These are phyloP conservation scores for Penaeus indicus DNA, from an alignment of 1,140 invertebrate species.

Conservation along the genomic window DNA sequence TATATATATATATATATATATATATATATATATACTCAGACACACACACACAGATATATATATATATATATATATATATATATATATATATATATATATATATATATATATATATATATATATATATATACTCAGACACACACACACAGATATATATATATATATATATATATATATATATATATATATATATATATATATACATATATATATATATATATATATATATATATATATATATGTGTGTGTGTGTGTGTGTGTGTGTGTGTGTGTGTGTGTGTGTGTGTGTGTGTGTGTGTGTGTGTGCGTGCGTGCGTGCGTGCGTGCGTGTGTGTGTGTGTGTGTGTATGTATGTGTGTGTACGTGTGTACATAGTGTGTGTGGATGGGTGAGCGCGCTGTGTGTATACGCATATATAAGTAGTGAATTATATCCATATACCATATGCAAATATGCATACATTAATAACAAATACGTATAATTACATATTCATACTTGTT, in stretches of 20 bases:
- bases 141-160: background rate
- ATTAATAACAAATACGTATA: too few species aligned
- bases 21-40: conserved; percentile 24
- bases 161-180: background rate
- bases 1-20: conserved; percentile 21
- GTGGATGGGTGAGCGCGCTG: background rate
- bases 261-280: background rate
- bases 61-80: background rate
- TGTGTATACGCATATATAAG: too few species aligned
- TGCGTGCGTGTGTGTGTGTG: background rate
- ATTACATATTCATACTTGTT: too few species aligned
- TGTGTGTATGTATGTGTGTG: background rate
- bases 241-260: background rate
- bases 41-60: background rate
- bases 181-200: conserved; percentile 50
- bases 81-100: background rate
- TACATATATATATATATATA: conserved; percentile 55
- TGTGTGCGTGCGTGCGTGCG: background rate
- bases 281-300: conserved; percentile 7
- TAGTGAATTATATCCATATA: too few species aligned
- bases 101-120: conserved; percentile 36
- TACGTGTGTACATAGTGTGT: background rate
- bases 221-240: conserved; percentile 32
- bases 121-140: background rate
- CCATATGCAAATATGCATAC: too few species aligned